Percentiles rank a stretch among this genome's conserved stretches.
phyloP scores from a whole-genome alignment of 2,797 vertebrate genomes.

The Mus spretus region DNA sequence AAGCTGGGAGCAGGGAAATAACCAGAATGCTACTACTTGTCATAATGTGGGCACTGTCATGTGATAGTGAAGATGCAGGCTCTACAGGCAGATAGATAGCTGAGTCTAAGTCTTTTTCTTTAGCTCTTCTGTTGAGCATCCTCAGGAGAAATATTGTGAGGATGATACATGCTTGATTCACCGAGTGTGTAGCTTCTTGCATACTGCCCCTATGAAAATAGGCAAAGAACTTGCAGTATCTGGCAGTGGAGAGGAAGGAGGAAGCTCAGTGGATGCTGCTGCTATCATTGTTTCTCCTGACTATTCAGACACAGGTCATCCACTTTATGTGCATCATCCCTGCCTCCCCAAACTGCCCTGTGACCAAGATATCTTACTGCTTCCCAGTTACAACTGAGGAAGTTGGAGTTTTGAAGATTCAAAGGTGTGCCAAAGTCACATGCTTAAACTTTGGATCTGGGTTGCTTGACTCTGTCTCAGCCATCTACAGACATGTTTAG shows the following conservation, averaged over 20 bases:
- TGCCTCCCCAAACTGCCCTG: neutral
- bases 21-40: neutral
- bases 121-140: neutral
- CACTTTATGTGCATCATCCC: neutral
- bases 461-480: neutral
- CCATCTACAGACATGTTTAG: neutral
- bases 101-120: constrained; percentile 24
- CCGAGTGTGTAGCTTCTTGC: neutral
- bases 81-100: neutral
- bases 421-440: neutral
- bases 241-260: constrained; percentile 35
- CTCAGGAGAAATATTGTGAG: neutral
- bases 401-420: neutral
- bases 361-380: neutral
- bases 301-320: neutral
- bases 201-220: constrained; percentile 48
- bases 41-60: neutral
- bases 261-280: neutral
- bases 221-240: neutral
- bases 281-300: neutral
- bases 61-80: neutral
- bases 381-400: constrained; percentile 18
- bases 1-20: neutral
- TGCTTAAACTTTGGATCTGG: neutral
- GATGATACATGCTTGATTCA: neutral